phyloP scores from a whole-genome alignment of 2,113 vertebrate species.

The Phalacrocorax pelagicus region DNA sequence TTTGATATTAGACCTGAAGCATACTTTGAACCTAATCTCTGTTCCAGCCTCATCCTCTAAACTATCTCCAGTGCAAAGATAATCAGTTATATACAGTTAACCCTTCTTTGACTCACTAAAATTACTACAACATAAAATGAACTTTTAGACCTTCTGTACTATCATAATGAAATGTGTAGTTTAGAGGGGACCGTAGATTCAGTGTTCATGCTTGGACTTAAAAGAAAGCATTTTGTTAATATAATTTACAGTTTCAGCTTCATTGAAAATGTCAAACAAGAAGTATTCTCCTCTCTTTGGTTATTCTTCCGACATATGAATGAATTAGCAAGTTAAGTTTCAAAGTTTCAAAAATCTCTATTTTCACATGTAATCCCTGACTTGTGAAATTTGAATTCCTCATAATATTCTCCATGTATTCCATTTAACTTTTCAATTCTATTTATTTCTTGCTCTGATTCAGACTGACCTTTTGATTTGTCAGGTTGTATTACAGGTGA shows the following conservation, averaged over 20 bases:
- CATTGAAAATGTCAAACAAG: not conserved
- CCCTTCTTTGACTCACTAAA: not conserved
- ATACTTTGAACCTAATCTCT: not conserved
- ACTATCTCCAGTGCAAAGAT: not conserved
- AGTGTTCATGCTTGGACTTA: not conserved
- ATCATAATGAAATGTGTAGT: not conserved
- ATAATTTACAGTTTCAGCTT: not conserved
- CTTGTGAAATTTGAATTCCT: not conserved
- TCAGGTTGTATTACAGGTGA: constrained; percentile 3
- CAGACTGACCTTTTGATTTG: constrained; percentile 47
- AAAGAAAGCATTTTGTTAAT: not conserved
- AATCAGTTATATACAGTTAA: not conserved
- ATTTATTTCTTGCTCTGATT: not conserved
- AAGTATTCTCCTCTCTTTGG: not conserved
- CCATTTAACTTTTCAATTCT: not conserved
- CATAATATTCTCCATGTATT: not conserved
- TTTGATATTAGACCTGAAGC: not conserved
- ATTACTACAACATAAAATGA: not conserved
- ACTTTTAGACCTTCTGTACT: not conserved
- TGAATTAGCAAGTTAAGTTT: not conserved
- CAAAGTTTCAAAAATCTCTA: not conserved
- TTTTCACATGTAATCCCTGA: not conserved
- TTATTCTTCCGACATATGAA: not conserved
- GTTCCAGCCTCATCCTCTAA: not conserved
- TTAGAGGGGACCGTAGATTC: not conserved